Conservation (phyloP, 1,140 invertebrate genomes). For the Plectrocnemia conspersa region DNA sequence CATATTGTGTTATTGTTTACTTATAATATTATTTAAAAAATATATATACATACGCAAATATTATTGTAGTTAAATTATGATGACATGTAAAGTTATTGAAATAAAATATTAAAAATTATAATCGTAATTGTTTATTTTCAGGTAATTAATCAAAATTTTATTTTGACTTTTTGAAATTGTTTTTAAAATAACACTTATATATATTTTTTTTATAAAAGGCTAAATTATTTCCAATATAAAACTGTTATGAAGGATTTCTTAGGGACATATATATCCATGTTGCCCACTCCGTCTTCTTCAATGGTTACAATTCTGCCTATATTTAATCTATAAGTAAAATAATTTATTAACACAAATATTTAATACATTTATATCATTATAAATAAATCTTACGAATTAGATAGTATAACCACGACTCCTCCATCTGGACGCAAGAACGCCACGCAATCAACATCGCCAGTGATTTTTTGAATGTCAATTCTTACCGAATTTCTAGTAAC, state of each 20-base stretch:
- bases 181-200: not conserved
- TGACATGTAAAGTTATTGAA: too few species aligned
- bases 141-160: not conserved
- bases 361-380: not conserved
- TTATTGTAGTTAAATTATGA: too few species aligned
- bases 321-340: not conserved
- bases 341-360: not conserved
- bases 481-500: slow-evolving; percentile 58
- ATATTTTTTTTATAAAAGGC: not conserved
- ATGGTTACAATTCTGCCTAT: not conserved
- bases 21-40: too few species aligned
- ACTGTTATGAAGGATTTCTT: not conserved
- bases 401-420: slow-evolving; percentile 55
- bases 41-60: too few species aligned
- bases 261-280: not conserved
- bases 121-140: not conserved
- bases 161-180: not conserved
- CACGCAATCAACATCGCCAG: slow-evolving; percentile 38
- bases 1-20: too few species aligned
- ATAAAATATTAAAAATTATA: not conserved
- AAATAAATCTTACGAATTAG: slow-evolving; percentile 57
- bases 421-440: slow-evolving; percentile 48
- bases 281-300: not conserved
- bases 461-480: slow-evolving; percentile 39
- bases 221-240: not conserved